phyloP scores from a whole-genome alignment of 2,888 invertebrate species.

The Eudasyphora cyanicolor region DNA sequence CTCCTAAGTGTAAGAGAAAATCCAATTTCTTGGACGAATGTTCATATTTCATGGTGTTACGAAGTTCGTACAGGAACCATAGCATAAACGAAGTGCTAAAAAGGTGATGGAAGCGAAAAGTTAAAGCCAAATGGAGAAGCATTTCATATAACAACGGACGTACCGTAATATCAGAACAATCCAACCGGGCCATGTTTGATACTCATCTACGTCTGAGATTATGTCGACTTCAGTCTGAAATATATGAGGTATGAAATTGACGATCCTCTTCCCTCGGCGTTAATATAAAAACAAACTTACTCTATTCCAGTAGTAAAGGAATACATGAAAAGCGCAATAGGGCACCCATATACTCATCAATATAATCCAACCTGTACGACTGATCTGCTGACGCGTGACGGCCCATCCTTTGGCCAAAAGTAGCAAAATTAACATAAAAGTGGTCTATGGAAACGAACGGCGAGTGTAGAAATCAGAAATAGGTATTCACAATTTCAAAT shows the following conservation, averaged over 20 bases:
- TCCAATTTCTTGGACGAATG: slow-evolving; percentile 91
- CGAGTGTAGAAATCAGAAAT: too few species aligned
- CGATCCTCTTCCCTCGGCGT: neutral
- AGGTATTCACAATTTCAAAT: neutral
- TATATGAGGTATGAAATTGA: slow-evolving; percentile 51
- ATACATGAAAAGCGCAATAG: slow-evolving; percentile 93
- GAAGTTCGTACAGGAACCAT: slow-evolving; percentile 90
- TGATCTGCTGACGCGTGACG: slow-evolving; percentile 93
- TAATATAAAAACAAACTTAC: slow-evolving; percentile 82
- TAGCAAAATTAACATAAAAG: slow-evolving; percentile 95
- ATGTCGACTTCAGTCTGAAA: slow-evolving; percentile 96
- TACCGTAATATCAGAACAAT: slow-evolving; percentile 89
- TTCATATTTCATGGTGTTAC: slow-evolving; percentile 90
- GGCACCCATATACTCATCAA: slow-evolving; percentile 89
- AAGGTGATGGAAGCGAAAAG: neutral
- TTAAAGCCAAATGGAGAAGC: neutral
- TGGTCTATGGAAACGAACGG: slow-evolving; percentile 84
- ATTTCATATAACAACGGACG: neutral
- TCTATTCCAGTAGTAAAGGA: slow-evolving; percentile 97
- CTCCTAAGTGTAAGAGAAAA: slow-evolving; percentile 97
- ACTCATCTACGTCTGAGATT: slow-evolving; percentile 97
- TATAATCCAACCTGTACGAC: slow-evolving; percentile 86
- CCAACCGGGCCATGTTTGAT: slow-evolving; percentile 99
- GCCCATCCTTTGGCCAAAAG: slow-evolving; percentile 98
- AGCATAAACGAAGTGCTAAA: slow-evolving; percentile 88